A percentile compares a stretch with the other conserved stretches of the same genome.
Evolutionary conservation across 2,113 vertebrate genomes (phyloP).

Genomic region (Salvator merianae): DNA sequence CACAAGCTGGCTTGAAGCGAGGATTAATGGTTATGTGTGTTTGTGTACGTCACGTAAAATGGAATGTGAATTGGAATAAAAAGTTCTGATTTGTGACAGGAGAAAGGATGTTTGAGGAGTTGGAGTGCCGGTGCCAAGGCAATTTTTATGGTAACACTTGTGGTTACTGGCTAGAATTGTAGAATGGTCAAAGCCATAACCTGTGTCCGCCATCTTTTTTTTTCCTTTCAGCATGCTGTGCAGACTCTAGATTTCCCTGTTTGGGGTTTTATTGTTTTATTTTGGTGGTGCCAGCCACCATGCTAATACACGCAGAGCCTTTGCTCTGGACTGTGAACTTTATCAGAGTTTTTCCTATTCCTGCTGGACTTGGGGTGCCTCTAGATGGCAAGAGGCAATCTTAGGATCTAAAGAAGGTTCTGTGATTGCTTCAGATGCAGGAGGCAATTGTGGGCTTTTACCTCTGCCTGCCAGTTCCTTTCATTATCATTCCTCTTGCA

Average conservation of each 20-base stretch:
- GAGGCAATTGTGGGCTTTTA: no score
- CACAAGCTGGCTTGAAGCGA: not conserved
- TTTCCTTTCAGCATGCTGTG: not conserved
- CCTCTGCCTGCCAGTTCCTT: no score
- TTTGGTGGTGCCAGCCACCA: not conserved
- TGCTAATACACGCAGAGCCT: not conserved
- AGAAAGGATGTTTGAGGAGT: not conserved
- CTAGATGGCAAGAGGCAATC: no score
- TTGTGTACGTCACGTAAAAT: not conserved
- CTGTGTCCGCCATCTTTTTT: not conserved
- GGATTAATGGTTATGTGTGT: no score
- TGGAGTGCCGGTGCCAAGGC: no score
- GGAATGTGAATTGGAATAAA: not conserved
- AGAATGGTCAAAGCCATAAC: not conserved
- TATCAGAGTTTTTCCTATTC: not conserved
- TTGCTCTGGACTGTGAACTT: not conserved
- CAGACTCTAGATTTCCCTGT: not conserved
- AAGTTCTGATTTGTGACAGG: not conserved
- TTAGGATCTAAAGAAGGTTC: no score
- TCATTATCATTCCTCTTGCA: no score
- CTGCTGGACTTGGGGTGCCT: not conserved
- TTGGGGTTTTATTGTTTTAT: no score
- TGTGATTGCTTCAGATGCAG: no score
- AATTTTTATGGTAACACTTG: not conserved
- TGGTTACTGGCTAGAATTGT: not conserved